Evolutionary conservation across 2,113 vertebrate species (phyloP).

Genomic region (Syngnathus scovelli): DNA sequence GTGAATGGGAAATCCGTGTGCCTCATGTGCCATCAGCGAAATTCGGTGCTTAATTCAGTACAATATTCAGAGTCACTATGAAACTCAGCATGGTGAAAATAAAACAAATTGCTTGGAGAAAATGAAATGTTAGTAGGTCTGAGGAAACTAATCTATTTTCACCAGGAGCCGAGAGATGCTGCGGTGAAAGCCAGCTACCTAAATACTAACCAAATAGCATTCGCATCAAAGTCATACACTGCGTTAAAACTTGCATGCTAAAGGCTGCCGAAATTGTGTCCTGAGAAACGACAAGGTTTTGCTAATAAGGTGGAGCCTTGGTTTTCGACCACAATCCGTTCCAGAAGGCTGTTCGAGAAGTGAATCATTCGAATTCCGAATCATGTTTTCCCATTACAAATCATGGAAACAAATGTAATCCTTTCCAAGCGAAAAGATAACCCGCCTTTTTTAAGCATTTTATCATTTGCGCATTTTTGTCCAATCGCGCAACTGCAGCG

Average conservation of each 20-base stretch:
- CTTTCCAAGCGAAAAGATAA: too few species aligned
- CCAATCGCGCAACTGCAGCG: too few species aligned
- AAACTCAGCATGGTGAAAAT: background rate
- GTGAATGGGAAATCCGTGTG: background rate
- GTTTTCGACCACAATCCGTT: too few species aligned
- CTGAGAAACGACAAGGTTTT: background rate
- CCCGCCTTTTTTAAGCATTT: too few species aligned
- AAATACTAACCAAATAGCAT: background rate
- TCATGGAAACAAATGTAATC: too few species aligned
- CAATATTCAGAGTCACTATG: background rate
- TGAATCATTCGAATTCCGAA: too few species aligned
- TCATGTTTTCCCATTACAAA: too few species aligned
- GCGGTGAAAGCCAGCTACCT: background rate
- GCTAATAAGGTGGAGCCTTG: too few species aligned
- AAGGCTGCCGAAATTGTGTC: background rate
- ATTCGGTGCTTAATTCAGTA: background rate
- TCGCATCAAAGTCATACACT: background rate
- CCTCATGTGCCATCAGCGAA: background rate
- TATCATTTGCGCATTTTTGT: too few species aligned
- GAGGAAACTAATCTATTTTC: background rate
- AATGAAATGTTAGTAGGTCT: background rate
- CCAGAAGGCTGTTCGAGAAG: too few species aligned
- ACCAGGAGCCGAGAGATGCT: background rate
- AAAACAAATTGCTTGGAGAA: background rate
- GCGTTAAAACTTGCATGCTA: background rate